Evolutionary conservation across 1,140 invertebrate genomes (phyloP), one percentile per base, ranked within the genome.

Genomic region (Luehdorfia chinensis): DNA sequence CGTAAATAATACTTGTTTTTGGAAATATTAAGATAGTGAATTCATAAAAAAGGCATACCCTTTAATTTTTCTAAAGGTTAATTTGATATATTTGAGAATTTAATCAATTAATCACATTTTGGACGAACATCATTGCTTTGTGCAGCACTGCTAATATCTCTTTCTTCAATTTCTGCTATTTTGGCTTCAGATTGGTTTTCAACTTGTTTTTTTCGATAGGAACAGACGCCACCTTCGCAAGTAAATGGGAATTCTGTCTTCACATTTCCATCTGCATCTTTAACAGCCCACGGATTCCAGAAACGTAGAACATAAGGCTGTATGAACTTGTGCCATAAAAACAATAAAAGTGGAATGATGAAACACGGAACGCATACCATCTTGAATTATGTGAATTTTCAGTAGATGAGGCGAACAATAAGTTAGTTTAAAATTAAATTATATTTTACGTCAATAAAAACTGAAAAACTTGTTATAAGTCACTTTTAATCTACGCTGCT

Each of bases 281-380:
- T 90, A 1, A 88, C 88, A 33, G 88, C 90, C 91, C 92, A 94
- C 9, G 93, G 93, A 79, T 94, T 94, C 93, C 93, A 94, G 66
- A 93, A 92, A 45, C 89, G 90, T 44, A 93, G 59, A 16, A 93
- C 75, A 27, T 93, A 89, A 0, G 93, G 93, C 62, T 94, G 93
- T 33, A 94, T 87, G 64, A 92, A 94, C 59, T 90, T 91, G 75
- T 94, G 92, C 90, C 93, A 94, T 49, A 94, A 88, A 57, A 91
- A 94, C 0, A 94, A 84, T 15, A 94, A 75, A 25, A 93, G 71
- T 1, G 93, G 93, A 67, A 94, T 91, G 28, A 94, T 90, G 58
- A 94, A 93, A 67, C 93, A 94, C 1, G 93, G 92, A 36, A 94
- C 88, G 67, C 93, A 94, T 63, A 94, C 93, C 93, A 94, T 94